phyloP scores from a whole-genome alignment of 2,888 invertebrate species.

The Trissolcus japonicus region DNA sequence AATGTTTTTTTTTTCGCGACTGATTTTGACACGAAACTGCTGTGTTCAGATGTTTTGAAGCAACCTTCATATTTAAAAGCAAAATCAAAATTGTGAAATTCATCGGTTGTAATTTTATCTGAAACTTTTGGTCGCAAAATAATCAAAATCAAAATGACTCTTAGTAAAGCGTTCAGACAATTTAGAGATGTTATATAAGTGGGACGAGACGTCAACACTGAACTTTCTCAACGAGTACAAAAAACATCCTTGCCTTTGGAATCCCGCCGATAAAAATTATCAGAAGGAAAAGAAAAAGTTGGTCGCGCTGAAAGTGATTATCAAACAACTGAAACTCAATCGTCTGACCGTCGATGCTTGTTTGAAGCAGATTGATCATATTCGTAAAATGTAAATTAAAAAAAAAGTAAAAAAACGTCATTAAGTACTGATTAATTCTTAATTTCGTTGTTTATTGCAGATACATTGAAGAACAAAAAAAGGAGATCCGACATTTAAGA shows the following conservation, averaged over 20 bases:
- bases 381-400: conserved; percentile 63
- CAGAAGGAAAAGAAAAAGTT: conserved; percentile 60
- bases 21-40: neutral
- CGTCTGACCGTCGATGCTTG: conserved; percentile 61
- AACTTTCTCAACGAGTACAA: conserved; percentile 62
- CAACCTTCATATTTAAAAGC: neutral
- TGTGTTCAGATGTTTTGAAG: neutral
- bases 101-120: neutral
- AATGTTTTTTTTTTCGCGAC: too few species aligned
- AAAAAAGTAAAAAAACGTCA: neutral
- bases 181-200: conserved; percentile 61
- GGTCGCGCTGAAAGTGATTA: conserved; percentile 60
- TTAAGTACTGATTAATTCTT: too few species aligned
- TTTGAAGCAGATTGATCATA: conserved; percentile 61
- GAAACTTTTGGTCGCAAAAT: neutral
- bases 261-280: conserved; percentile 61
- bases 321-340: conserved; percentile 58
- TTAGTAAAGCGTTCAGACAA: neutral
- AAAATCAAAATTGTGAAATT: neutral
- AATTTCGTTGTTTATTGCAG: conserved; percentile 37
- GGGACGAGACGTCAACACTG: conserved; percentile 62
- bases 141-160: conserved; percentile 34
- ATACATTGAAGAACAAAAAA: conserved; percentile 60
- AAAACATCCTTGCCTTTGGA: conserved; percentile 67
- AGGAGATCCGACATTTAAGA: conserved; percentile 54